A percentile compares a stretch with the other conserved stretches of the same genome.
Evolutionary conservation across 2,888 invertebrate species (phyloP).

Genomic region (Agrypnus murinus): DNA sequence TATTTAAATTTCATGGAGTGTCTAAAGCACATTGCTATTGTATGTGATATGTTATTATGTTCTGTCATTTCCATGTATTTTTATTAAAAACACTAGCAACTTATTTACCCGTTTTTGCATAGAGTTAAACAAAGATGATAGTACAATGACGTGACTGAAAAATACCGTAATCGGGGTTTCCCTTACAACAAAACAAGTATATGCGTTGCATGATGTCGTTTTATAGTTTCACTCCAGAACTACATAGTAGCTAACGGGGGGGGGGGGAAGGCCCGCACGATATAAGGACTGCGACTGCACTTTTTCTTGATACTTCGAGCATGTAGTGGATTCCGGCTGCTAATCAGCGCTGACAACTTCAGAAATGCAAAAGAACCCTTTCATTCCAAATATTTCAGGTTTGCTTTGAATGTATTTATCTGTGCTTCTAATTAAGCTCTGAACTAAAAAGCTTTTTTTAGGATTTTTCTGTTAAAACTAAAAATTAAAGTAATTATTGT

Average conservation of each 20-base stretch:
- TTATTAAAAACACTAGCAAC: slow-evolving; percentile 5
- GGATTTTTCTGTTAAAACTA: no score
- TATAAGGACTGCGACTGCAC: neutral
- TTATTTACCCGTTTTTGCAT: no score
- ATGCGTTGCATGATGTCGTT: slow-evolving; percentile 16
- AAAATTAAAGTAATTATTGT: no score
- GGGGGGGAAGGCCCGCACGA: slow-evolving; percentile 8
- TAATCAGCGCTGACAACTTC: slow-evolving; percentile 44
- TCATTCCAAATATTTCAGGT: slow-evolving; percentile 34
- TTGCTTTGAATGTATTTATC: slow-evolving; percentile 35
- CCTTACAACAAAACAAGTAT: slow-evolving; percentile 18
- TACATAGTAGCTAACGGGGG: neutral
- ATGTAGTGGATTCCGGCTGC: slow-evolving; percentile 7
- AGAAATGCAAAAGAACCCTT: slow-evolving; percentile 35
- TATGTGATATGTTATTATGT: slow-evolving; percentile 36
- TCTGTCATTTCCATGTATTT: slow-evolving; percentile 29
- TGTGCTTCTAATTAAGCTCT: slow-evolving; percentile 43
- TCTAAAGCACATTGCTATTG: slow-evolving; percentile 38
- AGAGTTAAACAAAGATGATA: neutral
- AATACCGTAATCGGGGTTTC: neutral
- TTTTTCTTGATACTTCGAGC: slow-evolving; percentile 25
- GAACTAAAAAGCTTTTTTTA: slow-evolving; percentile 20
- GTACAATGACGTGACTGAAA: neutral
- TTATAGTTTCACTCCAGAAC: slow-evolving; percentile 17
- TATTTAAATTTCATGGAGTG: slow-evolving; percentile 45